Conservation (phyloP, 1,140 invertebrate species). For the Oreohelix idahoensis region DNA sequence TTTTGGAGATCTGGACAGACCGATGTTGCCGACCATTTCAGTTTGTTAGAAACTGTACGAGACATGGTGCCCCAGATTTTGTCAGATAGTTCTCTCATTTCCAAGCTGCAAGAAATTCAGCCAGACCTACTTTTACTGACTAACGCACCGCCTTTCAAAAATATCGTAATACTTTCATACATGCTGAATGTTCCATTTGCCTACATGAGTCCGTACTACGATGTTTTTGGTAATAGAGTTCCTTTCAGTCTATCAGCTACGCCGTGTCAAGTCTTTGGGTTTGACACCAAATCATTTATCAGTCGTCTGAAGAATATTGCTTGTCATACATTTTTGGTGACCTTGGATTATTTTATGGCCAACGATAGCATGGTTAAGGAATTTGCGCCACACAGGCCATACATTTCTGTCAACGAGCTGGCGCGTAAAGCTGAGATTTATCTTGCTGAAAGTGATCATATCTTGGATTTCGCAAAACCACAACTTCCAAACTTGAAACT, state of each 20-base stretch:
- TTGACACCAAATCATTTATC: slow-evolving; percentile 19
- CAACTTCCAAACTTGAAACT: slow-evolving; percentile 47
- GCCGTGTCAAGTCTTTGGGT: background rate
- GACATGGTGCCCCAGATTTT: slow-evolving; percentile 3
- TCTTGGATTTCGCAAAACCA: slow-evolving; percentile 47
- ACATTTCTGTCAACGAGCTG: slow-evolving; percentile 27
- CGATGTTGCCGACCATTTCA: too few relatives aligned
- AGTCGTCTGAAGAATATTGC: background rate
- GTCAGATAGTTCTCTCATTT: slow-evolving; percentile 1
- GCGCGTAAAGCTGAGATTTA: slow-evolving; percentile 39
- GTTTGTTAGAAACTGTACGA: background rate
- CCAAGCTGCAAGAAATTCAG: slow-evolving; percentile 7
- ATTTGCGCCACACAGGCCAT: slow-evolving; percentile 39
- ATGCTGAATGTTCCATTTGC: slow-evolving; percentile 42
- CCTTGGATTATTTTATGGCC: background rate
- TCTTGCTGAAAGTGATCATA: slow-evolving; percentile 47
- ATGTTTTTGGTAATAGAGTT: background rate
- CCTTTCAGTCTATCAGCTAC: slow-evolving; percentile 7
- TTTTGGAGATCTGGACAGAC: background rate
- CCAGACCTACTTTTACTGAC: slow-evolving; percentile 39
- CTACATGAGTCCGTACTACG: background rate
- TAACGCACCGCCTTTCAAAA: background rate
- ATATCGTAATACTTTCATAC: slow-evolving; percentile 41
- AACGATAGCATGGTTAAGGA: background rate
- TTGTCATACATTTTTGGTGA: background rate